Conservation (phyloP, 2,888 invertebrate genomes). For the Drosophila formosana region DNA sequence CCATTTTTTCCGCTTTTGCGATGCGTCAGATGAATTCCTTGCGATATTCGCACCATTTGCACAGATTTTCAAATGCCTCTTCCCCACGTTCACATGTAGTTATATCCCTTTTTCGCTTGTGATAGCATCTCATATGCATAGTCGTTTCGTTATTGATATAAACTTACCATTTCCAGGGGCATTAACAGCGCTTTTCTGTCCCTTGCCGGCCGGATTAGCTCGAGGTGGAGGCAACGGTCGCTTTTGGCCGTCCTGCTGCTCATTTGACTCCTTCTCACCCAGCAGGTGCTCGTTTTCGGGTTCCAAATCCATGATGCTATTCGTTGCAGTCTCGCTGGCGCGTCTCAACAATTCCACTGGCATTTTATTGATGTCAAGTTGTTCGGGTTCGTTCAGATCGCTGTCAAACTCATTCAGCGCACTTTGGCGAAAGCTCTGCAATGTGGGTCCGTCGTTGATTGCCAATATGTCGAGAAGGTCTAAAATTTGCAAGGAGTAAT, state of each 20-base stretch:
- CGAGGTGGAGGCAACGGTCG: slow-evolving; percentile 58
- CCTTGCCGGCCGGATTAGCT: slow-evolving; percentile 22
- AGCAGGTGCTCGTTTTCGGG: slow-evolving; percentile 62
- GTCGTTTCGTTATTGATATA: neutral
- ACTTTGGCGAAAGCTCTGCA: slow-evolving; percentile 46
- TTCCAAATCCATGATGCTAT: slow-evolving; percentile 58
- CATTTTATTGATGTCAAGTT: slow-evolving; percentile 30
- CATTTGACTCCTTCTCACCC: neutral
- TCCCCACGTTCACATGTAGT: neutral
- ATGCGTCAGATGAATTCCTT: slow-evolving; percentile 29
- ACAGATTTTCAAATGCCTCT: slow-evolving; percentile 18
- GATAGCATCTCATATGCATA: neutral
- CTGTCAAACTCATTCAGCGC: slow-evolving; percentile 25
- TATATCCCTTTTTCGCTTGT: too few relatives aligned
- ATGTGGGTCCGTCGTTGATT: slow-evolving; percentile 40
- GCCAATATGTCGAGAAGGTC: slow-evolving; percentile 54
- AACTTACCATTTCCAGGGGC: slow-evolving; percentile 48
- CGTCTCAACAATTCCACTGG: slow-evolving; percentile 59
- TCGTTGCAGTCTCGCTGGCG: slow-evolving; percentile 60
- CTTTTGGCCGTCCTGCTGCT: slow-evolving; percentile 2
- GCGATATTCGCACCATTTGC: slow-evolving; percentile 18
- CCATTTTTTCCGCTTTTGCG: slow-evolving; percentile 25
- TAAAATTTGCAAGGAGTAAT: slow-evolving; percentile 6
- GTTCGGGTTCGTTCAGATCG: neutral
- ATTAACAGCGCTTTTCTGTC: neutral